phyloP scores from a whole-genome alignment of 1,140 invertebrate genomes.

The Bursaphelenchus mucronatus region DNA sequence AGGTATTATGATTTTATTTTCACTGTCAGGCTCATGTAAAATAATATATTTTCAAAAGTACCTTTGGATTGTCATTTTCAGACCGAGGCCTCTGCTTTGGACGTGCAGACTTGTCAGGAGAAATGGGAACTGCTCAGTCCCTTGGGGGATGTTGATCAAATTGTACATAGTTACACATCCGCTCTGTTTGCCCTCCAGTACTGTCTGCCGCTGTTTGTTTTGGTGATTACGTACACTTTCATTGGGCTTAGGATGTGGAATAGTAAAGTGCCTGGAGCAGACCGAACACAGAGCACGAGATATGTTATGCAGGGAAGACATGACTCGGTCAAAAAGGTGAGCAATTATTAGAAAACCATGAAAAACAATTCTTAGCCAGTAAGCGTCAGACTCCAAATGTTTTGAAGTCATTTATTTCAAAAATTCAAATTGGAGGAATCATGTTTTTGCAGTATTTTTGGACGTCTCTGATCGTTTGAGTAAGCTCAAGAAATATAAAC shows the following conservation, averaged over 20 bases:
- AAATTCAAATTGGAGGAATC: too few species aligned
- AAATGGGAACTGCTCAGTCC: slow-evolving; percentile 49
- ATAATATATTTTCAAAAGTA: not conserved
- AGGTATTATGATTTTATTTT: slow-evolving; percentile 23
- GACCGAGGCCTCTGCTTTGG: slow-evolving; percentile 22
- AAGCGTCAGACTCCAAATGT: too few species aligned
- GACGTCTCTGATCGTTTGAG: too few species aligned
- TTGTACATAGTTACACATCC: slow-evolving; percentile 48
- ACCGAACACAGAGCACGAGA: slow-evolving; percentile 31
- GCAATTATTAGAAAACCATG: not conserved
- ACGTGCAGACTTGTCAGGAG: slow-evolving; percentile 52
- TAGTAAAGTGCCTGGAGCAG: slow-evolving; percentile 50
- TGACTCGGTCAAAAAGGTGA: slow-evolving; percentile 58
- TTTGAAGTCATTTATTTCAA: too few species aligned
- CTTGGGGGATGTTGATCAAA: slow-evolving; percentile 29
- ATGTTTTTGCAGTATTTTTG: too few species aligned
- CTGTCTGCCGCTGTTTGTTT: slow-evolving; percentile 52
- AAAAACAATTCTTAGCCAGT: too few species aligned
- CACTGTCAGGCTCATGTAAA: not conserved
- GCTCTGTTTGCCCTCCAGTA: slow-evolving; percentile 53
- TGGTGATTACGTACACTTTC: slow-evolving; percentile 57
- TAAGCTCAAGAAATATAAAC: too few species aligned
- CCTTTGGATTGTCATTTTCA: not conserved
- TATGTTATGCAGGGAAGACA: slow-evolving; percentile 46
- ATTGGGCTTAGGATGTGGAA: slow-evolving; percentile 60